These are phyloP conservation scores for Ginglymostoma cirratum DNA, from an alignment of 2,113 vertebrate genomes.

Conservation along the genomic window DNA sequence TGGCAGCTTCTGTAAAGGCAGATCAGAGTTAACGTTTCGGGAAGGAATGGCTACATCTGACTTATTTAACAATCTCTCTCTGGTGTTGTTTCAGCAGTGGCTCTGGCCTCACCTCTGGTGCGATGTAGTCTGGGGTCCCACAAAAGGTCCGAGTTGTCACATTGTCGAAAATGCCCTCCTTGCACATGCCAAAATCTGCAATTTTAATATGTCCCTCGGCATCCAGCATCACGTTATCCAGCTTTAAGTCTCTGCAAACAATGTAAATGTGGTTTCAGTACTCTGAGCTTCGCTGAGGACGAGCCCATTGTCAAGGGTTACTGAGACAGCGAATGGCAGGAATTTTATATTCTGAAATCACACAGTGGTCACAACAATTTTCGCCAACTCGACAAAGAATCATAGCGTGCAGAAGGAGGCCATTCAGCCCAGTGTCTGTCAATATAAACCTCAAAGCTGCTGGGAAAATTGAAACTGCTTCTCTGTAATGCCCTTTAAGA, in stretches of 20 bases:
- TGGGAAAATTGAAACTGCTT: background rate
- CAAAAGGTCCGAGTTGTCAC: conserved; percentile 91
- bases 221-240: conserved; percentile 96
- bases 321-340: background rate
- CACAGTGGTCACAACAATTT: background rate
- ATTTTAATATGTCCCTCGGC: conserved; percentile 95
- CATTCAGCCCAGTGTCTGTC: background rate
- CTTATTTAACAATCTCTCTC: too few relatives aligned
- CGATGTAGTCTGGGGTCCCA: conserved; percentile 95
- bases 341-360: background rate
- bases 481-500: background rate
- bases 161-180: conserved; percentile 81
- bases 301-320: background rate
- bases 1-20: too few relatives aligned
- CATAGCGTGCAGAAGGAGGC: background rate
- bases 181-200: conserved; percentile 97
- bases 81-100: background rate
- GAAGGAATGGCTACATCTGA: too few relatives aligned
- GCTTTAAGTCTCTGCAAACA: conserved; percentile 78
- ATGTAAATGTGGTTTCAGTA: conserved; percentile 15
- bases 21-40: too few relatives aligned
- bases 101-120: conserved; percentile 75
- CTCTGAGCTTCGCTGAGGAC: background rate
- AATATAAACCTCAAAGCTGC: background rate
- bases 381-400: background rate